A percentile compares a stretch with the other conserved stretches of the same genome.
phyloP scores from a whole-genome alignment of 2,113 vertebrate species.

The Crotophaga sulcirostris region DNA sequence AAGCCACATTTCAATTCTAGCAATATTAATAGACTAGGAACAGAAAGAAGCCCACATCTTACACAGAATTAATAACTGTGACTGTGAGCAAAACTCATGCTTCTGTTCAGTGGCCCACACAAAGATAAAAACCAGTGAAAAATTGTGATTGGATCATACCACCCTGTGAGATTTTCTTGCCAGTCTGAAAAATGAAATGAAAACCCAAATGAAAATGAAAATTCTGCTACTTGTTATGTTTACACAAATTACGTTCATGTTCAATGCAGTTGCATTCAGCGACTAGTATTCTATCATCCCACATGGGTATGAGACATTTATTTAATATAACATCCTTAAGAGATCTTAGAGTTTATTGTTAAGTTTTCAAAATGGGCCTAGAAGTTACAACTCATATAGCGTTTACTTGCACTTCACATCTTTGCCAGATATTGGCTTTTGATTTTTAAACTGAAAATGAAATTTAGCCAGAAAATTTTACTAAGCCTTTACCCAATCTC shows the following conservation, averaged over 20 bases:
- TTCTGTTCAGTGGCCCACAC: not conserved
- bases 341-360: not conserved
- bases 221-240: not conserved
- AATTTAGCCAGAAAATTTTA: not conserved
- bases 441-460: not conserved
- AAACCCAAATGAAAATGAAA: not conserved
- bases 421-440: not conserved
- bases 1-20: not conserved
- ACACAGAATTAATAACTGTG: not conserved
- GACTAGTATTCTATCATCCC: not conserved
- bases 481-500: not conserved
- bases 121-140: not conserved
- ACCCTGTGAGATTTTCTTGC: not conserved
- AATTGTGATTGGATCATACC: not conserved
- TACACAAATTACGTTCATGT: not conserved
- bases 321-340: not conserved
- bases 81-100: not conserved
- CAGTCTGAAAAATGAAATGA: not conserved
- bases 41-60: not conserved
- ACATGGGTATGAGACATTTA: not conserved
- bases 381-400: not conserved
- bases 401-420: not conserved
- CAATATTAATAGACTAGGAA: not conserved
- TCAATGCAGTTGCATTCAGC: not conserved
- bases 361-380: not conserved